phyloP scores from a whole-genome alignment of 2,888 invertebrate species.

The Anaspis maculata region DNA sequence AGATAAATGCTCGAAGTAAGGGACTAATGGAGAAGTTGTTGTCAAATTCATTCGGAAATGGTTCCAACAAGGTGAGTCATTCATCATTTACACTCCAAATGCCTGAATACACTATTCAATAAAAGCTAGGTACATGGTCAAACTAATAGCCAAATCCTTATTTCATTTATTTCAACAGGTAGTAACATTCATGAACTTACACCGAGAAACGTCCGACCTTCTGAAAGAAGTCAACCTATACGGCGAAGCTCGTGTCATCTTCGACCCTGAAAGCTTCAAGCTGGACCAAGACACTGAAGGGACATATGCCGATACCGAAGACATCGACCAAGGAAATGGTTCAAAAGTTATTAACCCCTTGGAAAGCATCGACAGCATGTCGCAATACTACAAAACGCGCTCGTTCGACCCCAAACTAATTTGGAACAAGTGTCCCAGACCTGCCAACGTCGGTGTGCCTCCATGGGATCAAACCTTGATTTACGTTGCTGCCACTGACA shows the following conservation, averaged over 20 bases:
- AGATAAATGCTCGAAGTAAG: constrained; percentile 43
- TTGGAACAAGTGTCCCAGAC: constrained; percentile 53
- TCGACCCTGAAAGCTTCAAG: constrained; percentile 49
- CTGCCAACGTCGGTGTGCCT: constrained; percentile 58
- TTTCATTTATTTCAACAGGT: constrained; percentile 46
- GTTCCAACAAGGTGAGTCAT: background rate
- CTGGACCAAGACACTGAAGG: constrained; percentile 45
- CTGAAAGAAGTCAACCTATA: constrained; percentile 50
- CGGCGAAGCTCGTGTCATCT: constrained; percentile 48
- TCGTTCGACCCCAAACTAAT: constrained; percentile 48
- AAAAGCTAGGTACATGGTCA: no score
- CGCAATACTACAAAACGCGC: constrained; percentile 47
- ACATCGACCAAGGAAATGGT: constrained; percentile 40
- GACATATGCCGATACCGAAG: constrained; percentile 47
- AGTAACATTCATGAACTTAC: constrained; percentile 48
- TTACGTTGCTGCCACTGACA: constrained; percentile 54
- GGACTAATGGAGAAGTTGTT: constrained; percentile 42
- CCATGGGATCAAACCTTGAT: constrained; percentile 56
- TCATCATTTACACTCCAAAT: no score
- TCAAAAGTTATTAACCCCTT: constrained; percentile 43
- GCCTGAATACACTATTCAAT: no score
- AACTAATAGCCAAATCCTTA: no score
- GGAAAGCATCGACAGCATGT: constrained; percentile 45
- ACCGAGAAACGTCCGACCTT: constrained; percentile 49
- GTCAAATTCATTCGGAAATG: background rate